A percentile compares a stretch with the other conserved stretches of the same genome.
Conservation (phyloP, 2,113 vertebrate genomes). For the Pholis gunnellus region DNA sequence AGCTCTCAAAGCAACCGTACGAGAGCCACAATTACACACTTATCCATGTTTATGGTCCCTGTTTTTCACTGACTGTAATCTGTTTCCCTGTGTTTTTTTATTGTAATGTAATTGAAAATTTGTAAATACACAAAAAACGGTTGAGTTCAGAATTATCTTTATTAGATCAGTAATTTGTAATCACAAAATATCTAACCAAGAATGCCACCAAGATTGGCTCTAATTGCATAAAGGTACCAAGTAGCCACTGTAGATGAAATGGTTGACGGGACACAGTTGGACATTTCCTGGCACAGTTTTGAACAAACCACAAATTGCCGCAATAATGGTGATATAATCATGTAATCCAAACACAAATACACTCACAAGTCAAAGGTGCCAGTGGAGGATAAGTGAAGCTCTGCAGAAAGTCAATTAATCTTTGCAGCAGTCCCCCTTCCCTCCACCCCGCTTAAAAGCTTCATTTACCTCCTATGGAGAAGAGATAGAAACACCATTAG, state of each 20-base stretch:
- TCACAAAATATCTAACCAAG: constrained; percentile 34
- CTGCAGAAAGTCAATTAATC: constrained; percentile 89
- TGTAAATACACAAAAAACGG: background rate
- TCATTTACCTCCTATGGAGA: constrained; percentile 97
- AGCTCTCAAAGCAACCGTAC: background rate
- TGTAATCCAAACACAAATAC: constrained; percentile 75
- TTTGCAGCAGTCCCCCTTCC: constrained; percentile 86
- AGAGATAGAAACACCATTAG: constrained; percentile 98
- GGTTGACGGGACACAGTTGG: constrained; percentile 67
- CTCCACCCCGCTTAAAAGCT: constrained; percentile 91
- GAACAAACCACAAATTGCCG: constrained; percentile 62
- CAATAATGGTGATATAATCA: constrained; percentile 71
- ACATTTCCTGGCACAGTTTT: constrained; percentile 63
- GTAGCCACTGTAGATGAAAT: constrained; percentile 34
- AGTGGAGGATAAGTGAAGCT: constrained; percentile 77
- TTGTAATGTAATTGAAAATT: background rate
- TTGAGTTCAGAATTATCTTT: constrained; percentile 3
- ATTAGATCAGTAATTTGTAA: constrained; percentile 19
- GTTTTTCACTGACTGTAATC: background rate
- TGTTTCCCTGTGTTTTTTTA: background rate
- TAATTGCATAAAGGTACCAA: constrained; percentile 48
- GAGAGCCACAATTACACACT: background rate
- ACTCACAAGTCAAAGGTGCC: constrained; percentile 77
- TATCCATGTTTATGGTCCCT: background rate
- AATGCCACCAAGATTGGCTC: constrained; percentile 8